A percentile compares a stretch with the other conserved stretches of the same genome.
Conservation (phyloP, 2,113 vertebrate genomes). For the Corvus cornix region DNA sequence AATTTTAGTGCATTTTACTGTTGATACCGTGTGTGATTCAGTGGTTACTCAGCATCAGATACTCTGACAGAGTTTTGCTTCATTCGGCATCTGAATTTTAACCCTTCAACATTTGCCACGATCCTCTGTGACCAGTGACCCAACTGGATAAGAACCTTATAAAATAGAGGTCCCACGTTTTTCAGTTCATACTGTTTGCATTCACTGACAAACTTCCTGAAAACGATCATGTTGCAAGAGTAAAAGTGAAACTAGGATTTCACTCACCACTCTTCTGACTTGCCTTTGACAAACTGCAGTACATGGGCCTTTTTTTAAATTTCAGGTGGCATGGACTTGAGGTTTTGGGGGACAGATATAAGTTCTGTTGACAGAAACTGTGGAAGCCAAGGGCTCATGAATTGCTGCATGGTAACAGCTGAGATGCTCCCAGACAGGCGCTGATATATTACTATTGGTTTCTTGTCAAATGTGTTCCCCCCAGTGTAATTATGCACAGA, state of each 20-base stretch:
- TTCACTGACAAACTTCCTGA: neutral
- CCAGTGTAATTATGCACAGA: neutral
- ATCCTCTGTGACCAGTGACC: neutral
- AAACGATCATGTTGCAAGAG: neutral
- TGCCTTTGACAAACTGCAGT: neutral
- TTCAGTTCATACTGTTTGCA: neutral
- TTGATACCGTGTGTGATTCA: neutral
- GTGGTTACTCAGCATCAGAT: neutral
- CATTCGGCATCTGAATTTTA: neutral
- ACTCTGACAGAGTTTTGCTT: neutral
- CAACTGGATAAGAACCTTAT: neutral
- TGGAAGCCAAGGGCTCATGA: neutral
- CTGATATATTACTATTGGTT: slow-evolving; percentile 8
- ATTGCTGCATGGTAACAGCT: neutral
- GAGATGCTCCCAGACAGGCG: neutral
- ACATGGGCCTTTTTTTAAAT: neutral
- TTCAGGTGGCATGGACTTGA: neutral
- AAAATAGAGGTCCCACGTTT: neutral
- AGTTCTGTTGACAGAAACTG: neutral
- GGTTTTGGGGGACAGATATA: neutral
- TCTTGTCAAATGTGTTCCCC: slow-evolving; percentile 28
- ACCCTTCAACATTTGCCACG: neutral
- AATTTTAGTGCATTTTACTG: neutral
- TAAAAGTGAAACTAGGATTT: neutral
- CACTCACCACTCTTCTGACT: neutral